Evolutionary conservation across 2,797 vertebrate species (phyloP), one percentile per base, ranked within the genome.

Genomic region (Platalea minor): DNA sequence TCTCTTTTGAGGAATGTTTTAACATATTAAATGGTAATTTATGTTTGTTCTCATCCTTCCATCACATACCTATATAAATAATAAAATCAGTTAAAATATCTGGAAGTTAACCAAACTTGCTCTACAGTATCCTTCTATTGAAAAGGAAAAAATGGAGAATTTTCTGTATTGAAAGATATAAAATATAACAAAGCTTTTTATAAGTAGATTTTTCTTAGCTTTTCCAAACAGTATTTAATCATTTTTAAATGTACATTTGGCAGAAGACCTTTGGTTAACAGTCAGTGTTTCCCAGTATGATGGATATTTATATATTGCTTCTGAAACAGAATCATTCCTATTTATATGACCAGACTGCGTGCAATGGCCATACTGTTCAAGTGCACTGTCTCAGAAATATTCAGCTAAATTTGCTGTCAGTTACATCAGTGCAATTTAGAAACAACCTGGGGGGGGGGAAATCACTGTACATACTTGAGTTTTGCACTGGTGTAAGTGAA

Each of bases 271-370:
- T 29, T 26, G 28, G 5, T 68, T 75, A n/a, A 16, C 74, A 46
- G 25, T 54, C 31, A 43, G 1, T 24, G 5, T 78, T 45, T 57
- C 6, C 10, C 35, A n/a, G 9, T 28, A 9, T 29, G 10, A 10
- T 5, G 21, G 11, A 3, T 31, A 35, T 35, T 39, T 29, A 7
- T 0, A 5, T 56, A 11, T 11, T 60, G 21, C 3, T 56, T 4
- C 37, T 61, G 50, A n/a, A 68, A 39, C 8, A 51, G 29, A 45
- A 6, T 5, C 2, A 3, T 41, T 50, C 33, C 43, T 48, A 0
- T 64, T 64, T 41, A 2, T 61, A 2, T 14, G 45, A 53, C 7
- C 24, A 67, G 17, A 5, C 2, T 64, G 7, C 9, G 24, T 63
- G 17, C 31, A 13, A 1, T 76, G 67, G 15, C 43, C 45, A 17